phyloP scores from a whole-genome alignment of 2,797 vertebrate genomes.

The Mus caroli region DNA sequence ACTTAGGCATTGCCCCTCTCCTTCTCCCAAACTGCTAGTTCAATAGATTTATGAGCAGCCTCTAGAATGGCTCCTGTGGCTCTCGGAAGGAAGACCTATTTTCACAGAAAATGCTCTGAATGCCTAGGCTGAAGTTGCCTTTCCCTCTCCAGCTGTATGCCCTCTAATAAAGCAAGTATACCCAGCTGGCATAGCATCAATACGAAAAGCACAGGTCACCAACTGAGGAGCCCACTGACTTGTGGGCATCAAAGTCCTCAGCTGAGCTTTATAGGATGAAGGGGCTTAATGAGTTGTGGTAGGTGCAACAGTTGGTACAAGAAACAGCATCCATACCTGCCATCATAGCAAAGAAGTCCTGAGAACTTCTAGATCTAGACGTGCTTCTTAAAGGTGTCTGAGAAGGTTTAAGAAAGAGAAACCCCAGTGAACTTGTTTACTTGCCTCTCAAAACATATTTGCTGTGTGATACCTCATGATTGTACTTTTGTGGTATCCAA shows the following conservation, averaged over 20 bases:
- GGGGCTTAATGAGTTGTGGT: not conserved
- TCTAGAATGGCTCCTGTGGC: not conserved
- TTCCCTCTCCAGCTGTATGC: not conserved
- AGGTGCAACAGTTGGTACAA: not conserved
- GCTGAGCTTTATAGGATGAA: not conserved
- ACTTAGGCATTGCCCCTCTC: not conserved
- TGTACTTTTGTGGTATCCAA: not conserved
- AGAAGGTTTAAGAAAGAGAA: slow-evolving; percentile 11
- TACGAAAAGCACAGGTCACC: not conserved
- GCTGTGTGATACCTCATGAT: not conserved
- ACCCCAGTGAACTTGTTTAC: not conserved
- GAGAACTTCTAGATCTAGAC: not conserved
- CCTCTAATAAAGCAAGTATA: slow-evolving; percentile 3
- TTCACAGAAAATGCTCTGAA: slow-evolving; percentile 52
- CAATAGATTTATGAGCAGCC: not conserved
- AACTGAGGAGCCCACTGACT: not conserved
- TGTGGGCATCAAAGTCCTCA: not conserved
- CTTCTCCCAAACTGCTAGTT: slow-evolving; percentile 3
- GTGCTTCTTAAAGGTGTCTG: not conserved
- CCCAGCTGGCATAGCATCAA: not conserved
- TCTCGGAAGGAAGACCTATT: slow-evolving; percentile 40
- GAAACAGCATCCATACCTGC: not conserved
- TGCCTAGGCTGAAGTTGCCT: not conserved
- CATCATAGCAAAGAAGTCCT: not conserved
- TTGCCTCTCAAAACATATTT: not conserved